Base-by-base conservation (phyloP, 2,888 invertebrate species). In the Strigamia transsilvanica region DNA sequence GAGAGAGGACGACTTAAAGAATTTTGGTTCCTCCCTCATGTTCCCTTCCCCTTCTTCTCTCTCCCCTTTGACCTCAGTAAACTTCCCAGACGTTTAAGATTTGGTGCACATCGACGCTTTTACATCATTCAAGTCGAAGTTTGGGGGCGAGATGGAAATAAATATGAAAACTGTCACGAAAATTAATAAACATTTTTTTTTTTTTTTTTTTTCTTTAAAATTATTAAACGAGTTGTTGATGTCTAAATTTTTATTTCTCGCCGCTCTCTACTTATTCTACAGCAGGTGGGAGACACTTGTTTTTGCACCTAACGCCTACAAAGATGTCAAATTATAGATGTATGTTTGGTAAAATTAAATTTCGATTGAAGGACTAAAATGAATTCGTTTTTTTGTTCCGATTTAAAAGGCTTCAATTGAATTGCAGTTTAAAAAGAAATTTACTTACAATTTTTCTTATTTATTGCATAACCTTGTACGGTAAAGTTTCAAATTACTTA, bases 281-380 rank as follows among this genome's bases (percentile, higher is more conserved):
- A 1, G 23, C 61, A 18, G 61, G 18, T 21, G 61, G 61, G 18
- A 23, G 61, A 61, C 21, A 61, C 21, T 18, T 61, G 61, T 61
- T 61, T 61, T 61, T 61, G 61, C 61, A 61, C 21, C 7, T 61
- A 10, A 61, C 46, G 46, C 46, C 46, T 46, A 46, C 46, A n/a
- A 46, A 46, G 46, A 46, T n/a, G 46, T 46, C 13, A 46, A 46
- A 61, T 23, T 61, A 23, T 61, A 61, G 61, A 61, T 18, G 61
- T 61, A 61, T 18, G 61, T 61, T 23, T 38, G 38, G 10, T 18
- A 61, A 61, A 61, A 18, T 61, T 18, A 61, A 61, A 18, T 61
- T 61, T 61, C 23, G 61, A 61, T 61, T 23, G 61, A 61, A 61
- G 61, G 61, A 9, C 42, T 5, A 42, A 42, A 61, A 61, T 61